Percentiles rank a stretch among this genome's conserved stretches.
Evolutionary conservation across 2,797 vertebrate genomes (phyloP).

Genomic region (Phrynocephalus guinanensis): DNA sequence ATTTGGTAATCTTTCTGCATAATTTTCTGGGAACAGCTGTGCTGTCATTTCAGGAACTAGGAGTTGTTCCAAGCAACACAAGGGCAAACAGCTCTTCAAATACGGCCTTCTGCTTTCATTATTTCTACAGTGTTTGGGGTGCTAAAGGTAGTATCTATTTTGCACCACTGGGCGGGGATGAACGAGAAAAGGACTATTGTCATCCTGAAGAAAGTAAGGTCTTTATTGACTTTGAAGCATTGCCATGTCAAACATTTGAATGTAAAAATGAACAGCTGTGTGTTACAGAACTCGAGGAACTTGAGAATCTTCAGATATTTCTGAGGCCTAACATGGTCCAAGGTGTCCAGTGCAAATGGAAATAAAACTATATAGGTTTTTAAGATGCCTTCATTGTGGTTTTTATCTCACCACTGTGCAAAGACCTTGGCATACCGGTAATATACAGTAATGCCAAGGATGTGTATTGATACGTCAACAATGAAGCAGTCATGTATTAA

Average conservation of each 20-base stretch:
- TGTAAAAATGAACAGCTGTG: background rate
- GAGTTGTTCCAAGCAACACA: slow-evolving; percentile 77
- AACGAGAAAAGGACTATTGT: slow-evolving; percentile 28
- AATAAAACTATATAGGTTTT: background rate
- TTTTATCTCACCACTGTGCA: background rate
- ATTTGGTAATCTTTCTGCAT: slow-evolving; percentile 62
- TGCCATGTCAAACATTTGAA: background rate
- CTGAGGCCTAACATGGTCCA: background rate
- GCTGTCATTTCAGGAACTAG: slow-evolving; percentile 69
- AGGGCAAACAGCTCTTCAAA: slow-evolving; percentile 63
- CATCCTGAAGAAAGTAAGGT: slow-evolving; percentile 40
- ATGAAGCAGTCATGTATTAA: background rate
- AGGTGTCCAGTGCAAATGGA: background rate
- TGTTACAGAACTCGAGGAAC: background rate
- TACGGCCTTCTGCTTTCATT: slow-evolving; percentile 59
- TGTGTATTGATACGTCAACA: background rate
- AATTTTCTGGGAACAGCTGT: slow-evolving; percentile 78
- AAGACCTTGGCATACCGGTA: background rate
- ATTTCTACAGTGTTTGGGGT: slow-evolving; percentile 33
- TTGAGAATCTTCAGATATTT: background rate
- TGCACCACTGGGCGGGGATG: slow-evolving; percentile 26
- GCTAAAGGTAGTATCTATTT: slow-evolving; percentile 50
- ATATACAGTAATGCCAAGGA: background rate
- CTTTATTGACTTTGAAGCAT: slow-evolving; percentile 3
- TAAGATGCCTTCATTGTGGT: background rate